Evolutionary conservation across 2,797 vertebrate genomes (phyloP).

Genomic region (Crenichthys baileyi): DNA sequence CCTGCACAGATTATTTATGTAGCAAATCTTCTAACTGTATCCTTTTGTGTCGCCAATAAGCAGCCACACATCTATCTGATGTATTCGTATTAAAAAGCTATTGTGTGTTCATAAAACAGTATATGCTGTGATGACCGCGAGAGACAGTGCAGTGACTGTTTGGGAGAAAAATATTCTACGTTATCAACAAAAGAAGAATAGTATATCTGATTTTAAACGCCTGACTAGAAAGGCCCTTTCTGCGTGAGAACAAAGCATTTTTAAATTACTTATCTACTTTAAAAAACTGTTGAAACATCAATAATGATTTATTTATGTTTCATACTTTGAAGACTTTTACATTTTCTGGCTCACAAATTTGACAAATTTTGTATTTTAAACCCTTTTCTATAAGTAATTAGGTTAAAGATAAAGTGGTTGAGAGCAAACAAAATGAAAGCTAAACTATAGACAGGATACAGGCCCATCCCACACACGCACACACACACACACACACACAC

Average conservation of each 20-base stretch:
- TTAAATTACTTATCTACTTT: not conserved
- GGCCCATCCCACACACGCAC: conserved; percentile 30
- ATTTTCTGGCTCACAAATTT: not conserved
- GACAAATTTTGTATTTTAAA: not conserved
- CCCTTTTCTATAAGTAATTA: not conserved
- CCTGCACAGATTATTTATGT: not conserved
- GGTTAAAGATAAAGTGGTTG: conserved; percentile 5
- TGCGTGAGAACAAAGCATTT: not conserved
- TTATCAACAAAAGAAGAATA: not conserved
- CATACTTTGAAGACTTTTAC: not conserved
- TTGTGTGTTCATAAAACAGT: not conserved
- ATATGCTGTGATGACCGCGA: not conserved
- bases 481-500: conserved; percentile 13
- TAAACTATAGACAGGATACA: conserved; percentile 7
- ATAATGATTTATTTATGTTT: not conserved
- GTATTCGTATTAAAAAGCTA: not conserved
- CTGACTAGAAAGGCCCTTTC: not conserved
- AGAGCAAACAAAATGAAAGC: conserved; percentile 3
- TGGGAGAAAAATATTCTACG: not conserved
- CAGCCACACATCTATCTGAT: not conserved
- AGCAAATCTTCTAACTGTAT: not conserved
- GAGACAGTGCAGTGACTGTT: not conserved
- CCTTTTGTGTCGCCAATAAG: not conserved
- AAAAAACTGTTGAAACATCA: not conserved
- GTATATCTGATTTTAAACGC: not conserved